Evolutionary conservation across 2,113 vertebrate species (phyloP).

Genomic region (Microcebus griseorufus): DNA sequence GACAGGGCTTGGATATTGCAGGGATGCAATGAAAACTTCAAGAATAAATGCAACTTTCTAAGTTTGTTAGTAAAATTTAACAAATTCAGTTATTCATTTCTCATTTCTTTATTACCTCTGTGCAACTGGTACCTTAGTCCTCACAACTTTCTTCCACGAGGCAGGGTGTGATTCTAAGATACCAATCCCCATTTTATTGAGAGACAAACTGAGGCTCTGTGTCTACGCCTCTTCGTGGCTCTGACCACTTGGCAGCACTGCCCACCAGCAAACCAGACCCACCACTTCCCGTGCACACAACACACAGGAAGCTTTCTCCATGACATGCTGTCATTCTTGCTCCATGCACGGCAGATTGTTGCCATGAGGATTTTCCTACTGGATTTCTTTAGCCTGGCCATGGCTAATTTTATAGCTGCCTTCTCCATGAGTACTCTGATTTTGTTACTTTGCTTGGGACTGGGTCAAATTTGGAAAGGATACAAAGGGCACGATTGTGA

Average conservation of each 20-base stretch:
- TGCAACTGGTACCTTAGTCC: background rate
- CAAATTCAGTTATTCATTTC: background rate
- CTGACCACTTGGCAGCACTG: background rate
- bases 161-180: background rate
- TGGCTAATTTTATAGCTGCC: background rate
- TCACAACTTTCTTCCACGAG: background rate
- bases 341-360: background rate
- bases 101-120: background rate
- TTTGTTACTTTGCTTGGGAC: background rate
- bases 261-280: background rate
- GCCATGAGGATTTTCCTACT: accelerated
- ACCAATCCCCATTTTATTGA: background rate
- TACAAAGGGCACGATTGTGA: background rate
- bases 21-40: background rate
- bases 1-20: background rate
- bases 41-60: background rate
- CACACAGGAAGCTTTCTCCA: background rate
- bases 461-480: background rate
- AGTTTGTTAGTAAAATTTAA: background rate
- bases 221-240: background rate
- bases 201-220: background rate
- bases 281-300: background rate
- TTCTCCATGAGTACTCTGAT: background rate
- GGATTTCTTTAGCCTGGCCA: background rate
- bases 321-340: background rate